Conservation (phyloP, 2,888 invertebrate genomes). For the Entomobrya multifasciata region DNA sequence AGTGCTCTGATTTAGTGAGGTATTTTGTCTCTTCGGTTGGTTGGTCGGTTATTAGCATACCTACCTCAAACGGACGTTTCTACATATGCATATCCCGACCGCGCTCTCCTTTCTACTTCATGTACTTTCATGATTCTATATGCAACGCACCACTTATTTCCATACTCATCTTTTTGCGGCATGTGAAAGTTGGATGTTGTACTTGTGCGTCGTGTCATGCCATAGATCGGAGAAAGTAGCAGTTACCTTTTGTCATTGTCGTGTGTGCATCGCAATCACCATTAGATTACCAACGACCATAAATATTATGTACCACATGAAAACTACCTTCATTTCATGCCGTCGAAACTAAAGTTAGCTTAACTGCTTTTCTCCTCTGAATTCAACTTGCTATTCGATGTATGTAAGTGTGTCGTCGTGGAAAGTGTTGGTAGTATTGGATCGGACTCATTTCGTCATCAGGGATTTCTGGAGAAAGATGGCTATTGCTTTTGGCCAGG, state of each 20-base stretch:
- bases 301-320: conserved; percentile 22
- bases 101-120: not conserved
- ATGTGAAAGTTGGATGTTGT: not conserved
- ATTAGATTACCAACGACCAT: conserved; percentile 52
- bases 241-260: conserved; percentile 56
- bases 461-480: not conserved
- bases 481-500: conserved; percentile 3
- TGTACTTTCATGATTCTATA: conserved; percentile 13
- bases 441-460: conserved; percentile 41
- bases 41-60: conserved; percentile 48
- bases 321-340: not conserved
- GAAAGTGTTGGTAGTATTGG: conserved; percentile 9
- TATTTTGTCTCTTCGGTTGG: conserved; percentile 39
- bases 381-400: not conserved
- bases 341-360: not conserved
- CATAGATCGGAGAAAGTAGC: conserved; percentile 31
- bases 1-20: conserved; percentile 56
- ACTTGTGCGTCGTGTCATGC: not conserved
- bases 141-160: conserved; percentile 40
- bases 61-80: conserved; percentile 28
- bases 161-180: not conserved
- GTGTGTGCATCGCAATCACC: conserved; percentile 64
- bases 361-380: not conserved
- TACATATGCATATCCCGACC: conserved; percentile 18
- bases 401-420: not conserved